These are phyloP conservation scores for Thinocorus orbignyianus DNA, from an alignment of 2,113 vertebrate genomes.

Conservation along the genomic window DNA sequence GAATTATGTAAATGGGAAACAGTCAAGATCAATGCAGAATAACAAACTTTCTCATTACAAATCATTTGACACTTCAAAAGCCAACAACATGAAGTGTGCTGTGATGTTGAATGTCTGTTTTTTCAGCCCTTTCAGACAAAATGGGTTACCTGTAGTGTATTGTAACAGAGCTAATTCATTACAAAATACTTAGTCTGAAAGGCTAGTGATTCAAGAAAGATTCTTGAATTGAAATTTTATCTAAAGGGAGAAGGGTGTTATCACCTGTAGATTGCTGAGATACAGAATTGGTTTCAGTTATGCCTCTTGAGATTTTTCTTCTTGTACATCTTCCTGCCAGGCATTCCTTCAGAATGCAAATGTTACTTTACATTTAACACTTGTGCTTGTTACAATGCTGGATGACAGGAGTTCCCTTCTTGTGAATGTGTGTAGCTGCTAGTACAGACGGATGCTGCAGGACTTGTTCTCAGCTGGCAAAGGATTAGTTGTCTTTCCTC, in stretches of 20 bases:
- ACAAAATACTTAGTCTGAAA: background rate
- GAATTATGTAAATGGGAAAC: constrained; percentile 28
- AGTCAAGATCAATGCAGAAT: background rate
- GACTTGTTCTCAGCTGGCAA: background rate
- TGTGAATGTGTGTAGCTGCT: background rate
- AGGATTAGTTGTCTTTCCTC: background rate
- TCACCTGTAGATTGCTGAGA: background rate
- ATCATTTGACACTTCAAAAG: constrained; percentile 30
- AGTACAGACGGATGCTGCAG: background rate
- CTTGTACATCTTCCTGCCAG: background rate
- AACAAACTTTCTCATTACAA: background rate
- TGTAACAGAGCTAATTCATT: background rate
- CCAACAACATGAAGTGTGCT: background rate
- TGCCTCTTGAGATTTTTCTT: background rate
- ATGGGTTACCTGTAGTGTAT: background rate
- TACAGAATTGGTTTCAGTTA: background rate
- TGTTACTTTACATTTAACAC: background rate
- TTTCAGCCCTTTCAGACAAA: background rate
- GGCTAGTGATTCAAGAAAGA: background rate
- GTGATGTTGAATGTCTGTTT: background rate
- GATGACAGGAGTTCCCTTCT: background rate
- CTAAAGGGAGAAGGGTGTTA: background rate
- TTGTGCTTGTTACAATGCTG: background rate
- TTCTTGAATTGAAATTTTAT: background rate
- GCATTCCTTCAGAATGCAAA: background rate